Base-by-base conservation (phyloP, 2,113 vertebrate species). In the Etheostoma cragini region DNA sequence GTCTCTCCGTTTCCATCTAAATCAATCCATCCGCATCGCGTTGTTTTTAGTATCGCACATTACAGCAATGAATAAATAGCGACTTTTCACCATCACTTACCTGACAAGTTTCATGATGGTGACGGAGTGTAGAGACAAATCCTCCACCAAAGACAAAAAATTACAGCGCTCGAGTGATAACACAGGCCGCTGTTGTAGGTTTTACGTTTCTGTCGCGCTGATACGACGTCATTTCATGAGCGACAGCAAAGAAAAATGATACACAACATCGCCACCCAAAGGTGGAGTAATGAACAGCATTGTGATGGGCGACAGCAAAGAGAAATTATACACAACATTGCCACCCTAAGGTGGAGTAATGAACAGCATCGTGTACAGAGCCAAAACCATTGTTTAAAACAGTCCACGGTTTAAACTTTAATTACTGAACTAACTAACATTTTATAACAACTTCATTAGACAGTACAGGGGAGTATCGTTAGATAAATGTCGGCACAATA, bases 71-170 rank as follows among this genome's bases (percentile, higher is more conserved):
- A 1, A 50, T 35, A 72, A 8, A 56, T 0, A 0, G 0, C 0
- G 0, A 22, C 1, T 26, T 30, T 26, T 16, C 1, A 12, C 1
- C 3, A 5, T n/a, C 17, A 33, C 85, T 80, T 71, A 96, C 95
- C 95, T 88, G 45, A 96, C 95, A 62, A 96, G 94, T 95, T 96
- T 96, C 95, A 96, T 96, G 86, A 49, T 94, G 86, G 90, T 78
- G 89, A 90, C 30, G 72, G 83, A 91, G 24, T 82, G 64, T n/a
- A 66, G 72, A 42, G 26, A 82, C 8, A 88, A 92, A 93, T 89
- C 89, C 92, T 92, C 83, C 86, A 93, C 91, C 80, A 33, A 79
- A 84, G 63, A 67, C 3, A 92, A 95, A 85, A 94, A 94, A 94
- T 93, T 94, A 74, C 88, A 89, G 86, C 91, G 64, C 26, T 78